Evolutionary conservation across 2,113 vertebrate species (phyloP), one percentile per base, ranked within the genome.

Genomic region (Sinocyclocheilus rhinocerous): DNA sequence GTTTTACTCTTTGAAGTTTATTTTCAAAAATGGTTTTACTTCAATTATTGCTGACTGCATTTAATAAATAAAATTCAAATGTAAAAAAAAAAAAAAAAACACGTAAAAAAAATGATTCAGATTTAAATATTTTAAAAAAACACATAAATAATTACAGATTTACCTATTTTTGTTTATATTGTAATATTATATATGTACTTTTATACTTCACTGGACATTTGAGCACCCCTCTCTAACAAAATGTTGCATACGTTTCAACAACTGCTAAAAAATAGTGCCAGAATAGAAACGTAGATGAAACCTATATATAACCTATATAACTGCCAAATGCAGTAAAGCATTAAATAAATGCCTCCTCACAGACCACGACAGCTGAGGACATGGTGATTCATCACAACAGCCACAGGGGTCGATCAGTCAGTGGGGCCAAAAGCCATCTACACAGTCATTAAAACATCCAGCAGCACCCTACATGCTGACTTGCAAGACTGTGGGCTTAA

Each of bases 371-470:
- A 22, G 80, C 42, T 52, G 80, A 82, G 39, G 63, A 67, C 24
- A 50, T 33, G 63, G 42, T 67, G 80, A 82, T 69, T 69, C 80
- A 69, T 82, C 80, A 82, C 59, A 69, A 67, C 16, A 69, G 61
- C 80, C 39, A 48, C 79, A 52, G 61, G 18, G 39, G 61, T 50
- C 42, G 24, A 67, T 67, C 45, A 67, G 61, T 50, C 80, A 82
- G 61, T 20, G 67, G 80, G 59, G 36, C 78, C 57, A 79, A 61
- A 79, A 76, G 76, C 76, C 29, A 81, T 81, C 57, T 42, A 24
- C 77, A 63, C 36, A 16, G 36, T 81, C 78, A 81, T 81, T 81
- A 81, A 81, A 81, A 81, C 59, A 16, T 81, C 39, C 15, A 26
- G 57, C 36, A 45, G 22, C 57, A 81, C n/a, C n/a, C 57, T 24